Evolutionary conservation across 2,888 invertebrate species (phyloP), one percentile per base, ranked within the genome.

Genomic region (Drosophila kambysellisi): DNA sequence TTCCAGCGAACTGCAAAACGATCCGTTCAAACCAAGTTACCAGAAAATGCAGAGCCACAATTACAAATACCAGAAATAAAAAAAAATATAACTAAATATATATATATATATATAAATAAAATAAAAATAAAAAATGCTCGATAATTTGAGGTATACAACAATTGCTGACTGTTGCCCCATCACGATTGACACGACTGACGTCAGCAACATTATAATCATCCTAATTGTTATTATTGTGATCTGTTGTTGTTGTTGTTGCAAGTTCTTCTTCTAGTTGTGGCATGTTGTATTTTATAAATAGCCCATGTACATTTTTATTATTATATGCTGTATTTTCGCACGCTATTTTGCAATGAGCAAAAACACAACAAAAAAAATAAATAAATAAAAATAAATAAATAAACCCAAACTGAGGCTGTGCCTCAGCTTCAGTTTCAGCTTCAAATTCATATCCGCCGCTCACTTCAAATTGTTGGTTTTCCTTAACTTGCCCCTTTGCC

Each of bases 251-350:
- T 52, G 50, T 41, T 46, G 64, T 67, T 52, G 67, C 76, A 69
- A 68, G 73, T 69, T 74, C 72, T 63, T 66, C 29, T 67, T 46
- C 29, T 67, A 39, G 4, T 41, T 43, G 51, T 52, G 50, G 62
- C 61, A 54, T 66, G 52, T 54, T 61, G 52, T 70, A 41, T 66
- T 37, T 58, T 79, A 72, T 63, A 72, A 70, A 82, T 65, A 66
- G 64, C 64, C 63, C 59, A 59, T 60, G 72, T 62, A 59, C 50
- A 53, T 59, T 56, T 52, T 57, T 43, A 51, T 63, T 53, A 48
- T 64, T 37, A 52, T 59, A 56, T 56, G 32, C 57, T 39, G 33
- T 65, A 30, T 54, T 63, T 68, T 71, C 68, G 67, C 74, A 74
- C 74, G 74, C 60, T 53, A 37, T 63, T 67, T 67, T 29, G 9